Evolutionary conservation across 2,113 vertebrate genomes (phyloP).

Genomic region (Proterorhinus semilunaris): DNA sequence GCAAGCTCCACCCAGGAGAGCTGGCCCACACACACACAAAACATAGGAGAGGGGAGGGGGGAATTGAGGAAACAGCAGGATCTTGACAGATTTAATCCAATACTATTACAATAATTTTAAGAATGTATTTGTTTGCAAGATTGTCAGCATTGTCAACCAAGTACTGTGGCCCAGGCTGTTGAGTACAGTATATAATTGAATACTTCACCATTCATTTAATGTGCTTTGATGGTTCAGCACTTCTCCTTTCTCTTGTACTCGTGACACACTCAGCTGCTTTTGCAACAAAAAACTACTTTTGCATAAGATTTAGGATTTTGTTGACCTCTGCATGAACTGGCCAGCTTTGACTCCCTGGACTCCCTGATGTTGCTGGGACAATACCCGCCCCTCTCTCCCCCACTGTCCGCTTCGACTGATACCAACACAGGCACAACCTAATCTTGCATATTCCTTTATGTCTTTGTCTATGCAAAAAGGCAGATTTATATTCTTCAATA

Average conservation of each 20-base stretch:
- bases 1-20: too few relatives aligned
- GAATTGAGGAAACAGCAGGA: too few relatives aligned
- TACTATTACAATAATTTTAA: too few relatives aligned
- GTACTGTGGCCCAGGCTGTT: too few relatives aligned
- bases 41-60: too few relatives aligned
- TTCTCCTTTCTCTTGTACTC: not conserved
- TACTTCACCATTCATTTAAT: too few relatives aligned
- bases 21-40: too few relatives aligned
- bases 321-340: not conserved
- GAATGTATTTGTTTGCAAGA: too few relatives aligned
- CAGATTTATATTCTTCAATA: not conserved
- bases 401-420: constrained; percentile 13
- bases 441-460: constrained; percentile 5
- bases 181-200: too few relatives aligned
- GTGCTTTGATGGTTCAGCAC: not conserved
- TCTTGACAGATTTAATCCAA: too few relatives aligned
- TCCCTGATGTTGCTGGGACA: constrained; percentile 35
- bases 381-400: constrained; percentile 22
- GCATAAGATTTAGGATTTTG: not conserved
- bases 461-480: not conserved
- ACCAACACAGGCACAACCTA: constrained; percentile 11
- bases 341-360: constrained; percentile 42
- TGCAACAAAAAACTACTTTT: not conserved
- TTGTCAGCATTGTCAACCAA: too few relatives aligned
- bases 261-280: constrained; percentile 5